Evolutionary conservation across 2,113 vertebrate genomes (phyloP), one percentile per base, ranked within the genome.

Genomic region (Acrocephalus arundinaceus): DNA sequence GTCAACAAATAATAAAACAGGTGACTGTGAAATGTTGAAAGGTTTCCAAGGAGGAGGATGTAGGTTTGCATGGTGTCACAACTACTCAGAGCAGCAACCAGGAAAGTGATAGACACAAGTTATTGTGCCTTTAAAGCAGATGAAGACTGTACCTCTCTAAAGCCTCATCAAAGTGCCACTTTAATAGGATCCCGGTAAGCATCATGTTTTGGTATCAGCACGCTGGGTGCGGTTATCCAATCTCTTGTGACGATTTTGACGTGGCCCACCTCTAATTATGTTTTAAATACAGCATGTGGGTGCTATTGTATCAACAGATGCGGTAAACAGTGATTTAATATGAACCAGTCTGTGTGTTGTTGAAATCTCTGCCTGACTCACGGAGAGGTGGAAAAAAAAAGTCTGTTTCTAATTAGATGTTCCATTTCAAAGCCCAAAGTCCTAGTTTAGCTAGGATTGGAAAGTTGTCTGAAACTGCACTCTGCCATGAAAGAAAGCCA

Each of bases 311-410:
- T 72, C 78, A 89, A 92, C 58, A 82, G 83, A 77, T 87, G 96
- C 14, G 79, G 97, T 96, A 97, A 97, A 96, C 93, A 96, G 85
- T 94, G 88, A 96, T 97, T 97, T 97, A 95, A 78, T 93, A 85
- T 43, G 79, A 96, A 84, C 62, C 49, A 61, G 73, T 62, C 85
- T 58, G 27, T 31, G 55, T 46, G 80, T 87, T 97, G 92, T 76
- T 93, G 94, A 97, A 95, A 96, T 96, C 70, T 87, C 68, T 74
- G 30, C 58, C 92, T 97, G 96, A 97, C 90, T 97, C 96, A 97
- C 2, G 23, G 65, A 72, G 68, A 94, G 77, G 66, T 27, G 41
- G 82, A 35, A 84, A 90, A 91, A 85, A 87, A 80, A 68, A 77
- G 23, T 70, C 51, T 31, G 17, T 70, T 95, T 93, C 30, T 92